Percentiles rank a stretch among this genome's conserved stretches.
phyloP scores from a whole-genome alignment of 2,888 invertebrate species.

The Tolmerus cingulatus region DNA sequence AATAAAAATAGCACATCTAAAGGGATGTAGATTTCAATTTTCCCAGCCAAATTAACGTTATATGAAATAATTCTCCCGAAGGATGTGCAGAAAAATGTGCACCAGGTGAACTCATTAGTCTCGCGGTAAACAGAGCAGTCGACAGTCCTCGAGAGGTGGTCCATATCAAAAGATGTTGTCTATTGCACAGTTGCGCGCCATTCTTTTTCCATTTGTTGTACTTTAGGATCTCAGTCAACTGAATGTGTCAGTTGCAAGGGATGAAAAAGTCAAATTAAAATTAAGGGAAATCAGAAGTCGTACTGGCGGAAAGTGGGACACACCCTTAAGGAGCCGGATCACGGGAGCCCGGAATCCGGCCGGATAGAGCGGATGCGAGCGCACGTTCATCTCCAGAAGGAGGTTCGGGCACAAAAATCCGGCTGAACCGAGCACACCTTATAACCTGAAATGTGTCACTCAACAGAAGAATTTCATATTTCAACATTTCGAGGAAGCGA shows the following conservation, averaged over 20 bases:
- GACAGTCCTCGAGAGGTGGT: background rate
- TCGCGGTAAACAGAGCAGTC: background rate
- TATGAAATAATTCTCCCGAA: background rate
- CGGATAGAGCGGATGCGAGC: background rate
- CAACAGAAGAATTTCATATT: conserved; percentile 34
- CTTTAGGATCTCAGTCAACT: background rate
- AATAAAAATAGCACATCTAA: background rate
- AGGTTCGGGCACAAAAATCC: background rate
- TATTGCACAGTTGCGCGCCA: background rate
- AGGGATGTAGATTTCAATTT: background rate
- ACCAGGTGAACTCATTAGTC: background rate
- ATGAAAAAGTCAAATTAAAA: conserved; percentile 10
- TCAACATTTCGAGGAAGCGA: conserved; percentile 23
- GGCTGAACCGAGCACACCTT: conserved; percentile 16
- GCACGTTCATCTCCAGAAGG: background rate
- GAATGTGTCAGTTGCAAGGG: background rate
- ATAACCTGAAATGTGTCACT: conserved; percentile 34
- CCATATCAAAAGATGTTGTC: background rate
- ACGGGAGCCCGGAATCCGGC: background rate
- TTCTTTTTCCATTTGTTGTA: background rate
- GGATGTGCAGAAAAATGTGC: background rate
- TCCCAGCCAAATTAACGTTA: background rate
- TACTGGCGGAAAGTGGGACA: background rate
- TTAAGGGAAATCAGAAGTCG: background rate
- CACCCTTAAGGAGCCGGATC: background rate